Evolutionary conservation across 1,140 invertebrate genomes (phyloP).

Genomic region (Steinernema khuongi): DNA sequence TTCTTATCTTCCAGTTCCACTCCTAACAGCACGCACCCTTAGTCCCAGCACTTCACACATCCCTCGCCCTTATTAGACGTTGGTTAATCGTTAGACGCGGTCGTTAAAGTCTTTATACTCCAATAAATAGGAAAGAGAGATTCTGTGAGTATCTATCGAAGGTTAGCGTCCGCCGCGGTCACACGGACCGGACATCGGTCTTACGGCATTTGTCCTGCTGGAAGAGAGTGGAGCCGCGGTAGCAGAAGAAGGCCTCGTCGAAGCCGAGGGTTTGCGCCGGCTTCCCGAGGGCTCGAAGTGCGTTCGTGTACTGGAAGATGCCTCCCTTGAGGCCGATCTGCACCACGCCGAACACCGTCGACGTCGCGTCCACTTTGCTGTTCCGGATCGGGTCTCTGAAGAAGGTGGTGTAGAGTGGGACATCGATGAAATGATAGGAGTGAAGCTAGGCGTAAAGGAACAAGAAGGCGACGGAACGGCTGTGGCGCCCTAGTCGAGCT

Average conservation of each 20-base stretch:
- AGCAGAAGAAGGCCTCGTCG: slow-evolving; percentile 58
- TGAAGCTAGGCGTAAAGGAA: not conserved
- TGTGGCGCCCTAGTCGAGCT: not conserved
- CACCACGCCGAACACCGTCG: slow-evolving; percentile 52
- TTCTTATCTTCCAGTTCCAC: no score
- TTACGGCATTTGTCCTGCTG: slow-evolving; percentile 38
- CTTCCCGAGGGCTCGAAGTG: slow-evolving; percentile 43
- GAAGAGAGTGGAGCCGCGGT: slow-evolving; percentile 43
- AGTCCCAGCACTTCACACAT: slow-evolving; percentile 17
- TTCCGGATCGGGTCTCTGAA: slow-evolving; percentile 55
- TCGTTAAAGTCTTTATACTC: slow-evolving; percentile 12
- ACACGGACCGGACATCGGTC: slow-evolving; percentile 1
- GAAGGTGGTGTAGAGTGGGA: not conserved
- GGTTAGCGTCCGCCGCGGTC: not conserved
- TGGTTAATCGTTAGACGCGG: slow-evolving; percentile 24
- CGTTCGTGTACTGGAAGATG: slow-evolving; percentile 55
- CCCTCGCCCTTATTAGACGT: slow-evolving; percentile 8
- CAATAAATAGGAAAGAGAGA: slow-evolving; percentile 21
- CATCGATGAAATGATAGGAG: not conserved
- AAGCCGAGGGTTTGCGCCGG: slow-evolving; percentile 44
- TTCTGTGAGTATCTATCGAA: slow-evolving; percentile 14
- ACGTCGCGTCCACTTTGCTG: slow-evolving; percentile 56
- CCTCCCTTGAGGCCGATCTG: slow-evolving; percentile 56
- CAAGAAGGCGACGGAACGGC: not conserved
- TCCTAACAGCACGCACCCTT: not conserved